Base-by-base conservation (phyloP, 1,140 invertebrate genomes). In the Hypsibius dujardini region DNA sequence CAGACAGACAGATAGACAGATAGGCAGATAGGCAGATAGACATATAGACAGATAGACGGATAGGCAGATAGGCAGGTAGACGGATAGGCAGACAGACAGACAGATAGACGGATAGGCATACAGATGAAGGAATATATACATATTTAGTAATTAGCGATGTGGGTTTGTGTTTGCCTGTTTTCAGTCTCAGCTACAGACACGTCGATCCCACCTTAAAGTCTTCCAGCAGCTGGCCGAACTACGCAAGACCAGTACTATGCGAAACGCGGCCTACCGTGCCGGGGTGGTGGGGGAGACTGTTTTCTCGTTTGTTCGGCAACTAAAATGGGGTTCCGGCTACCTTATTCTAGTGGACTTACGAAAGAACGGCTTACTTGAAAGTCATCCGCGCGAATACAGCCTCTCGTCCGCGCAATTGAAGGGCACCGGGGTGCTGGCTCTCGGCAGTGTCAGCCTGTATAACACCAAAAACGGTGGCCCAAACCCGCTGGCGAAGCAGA, bases 121-220 rank as follows among this genome's bases (percentile, higher is more conserved):
- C n/a, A n/a, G n/a, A n/a, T n/a, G n/a, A n/a, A n/a, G n/a, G n/a
- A n/a, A n/a, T n/a, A n/a, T n/a, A n/a, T n/a, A n/a, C n/a, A n/a
- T n/a, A n/a, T n/a, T n/a, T n/a, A n/a, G n/a, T n/a, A n/a, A n/a
- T n/a, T n/a, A n/a, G n/a, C n/a, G n/a, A n/a, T n/a, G n/a, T n/a
- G n/a, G n/a, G n/a, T n/a, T n/a, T n/a, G n/a, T n/a, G n/a, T n/a
- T n/a, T n/a, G n/a, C n/a, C n/a, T n/a, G n/a, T n/a, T n/a, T n/a
- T n/a, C n/a, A n/a, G n/a, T n/a, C n/a, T n/a, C 50, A 56, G 50
- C 50, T 56, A 56, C 50, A n/a, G n/a, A n/a, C 50, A 56, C 7
- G 50, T n/a, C 50, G n/a, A 7, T 56, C 50, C 7, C 7, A 7
- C n/a, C 50, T 56, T n/a, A 56, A 56, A 56, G 50, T 56, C 50